Percentiles rank a stretch among this genome's conserved stretches.
Conservation (phyloP, 2,888 invertebrate genomes). For the Tenthredo scrophulariae region DNA sequence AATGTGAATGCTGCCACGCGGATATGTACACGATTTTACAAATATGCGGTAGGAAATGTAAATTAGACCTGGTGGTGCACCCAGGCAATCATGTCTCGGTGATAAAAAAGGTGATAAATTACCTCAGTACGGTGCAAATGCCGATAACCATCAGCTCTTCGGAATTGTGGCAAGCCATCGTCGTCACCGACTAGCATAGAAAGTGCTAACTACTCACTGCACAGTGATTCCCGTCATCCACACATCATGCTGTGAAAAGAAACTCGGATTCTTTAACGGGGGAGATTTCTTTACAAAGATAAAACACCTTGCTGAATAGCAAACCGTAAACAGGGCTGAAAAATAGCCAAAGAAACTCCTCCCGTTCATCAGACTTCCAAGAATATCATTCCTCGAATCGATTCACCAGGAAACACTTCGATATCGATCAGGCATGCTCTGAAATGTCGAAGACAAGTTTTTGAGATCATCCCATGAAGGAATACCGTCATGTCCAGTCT, state of each 20-base stretch:
- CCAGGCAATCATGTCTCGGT: conserved; percentile 14
- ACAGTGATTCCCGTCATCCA: neutral
- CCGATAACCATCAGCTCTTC: conserved; percentile 2
- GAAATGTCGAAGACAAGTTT: neutral
- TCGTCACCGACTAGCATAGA: neutral
- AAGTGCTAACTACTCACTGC: conserved; percentile 25
- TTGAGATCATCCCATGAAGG: neutral
- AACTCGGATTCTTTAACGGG: conserved; percentile 7
- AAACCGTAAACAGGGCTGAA: neutral
- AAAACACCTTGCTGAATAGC: neutral
- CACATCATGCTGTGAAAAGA: conserved; percentile 10
- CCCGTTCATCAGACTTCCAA: neutral
- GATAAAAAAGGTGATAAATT: conserved; percentile 45
- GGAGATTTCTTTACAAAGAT: neutral
- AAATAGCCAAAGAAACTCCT: neutral
- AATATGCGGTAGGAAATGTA: conserved; percentile 36
- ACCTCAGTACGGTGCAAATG: neutral
- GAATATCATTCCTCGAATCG: neutral
- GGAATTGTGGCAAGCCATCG: neutral
- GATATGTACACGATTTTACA: neutral
- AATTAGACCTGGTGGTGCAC: neutral
- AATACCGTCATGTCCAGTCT: neutral
- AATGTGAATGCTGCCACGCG: neutral
- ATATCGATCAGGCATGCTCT: too few species aligned
- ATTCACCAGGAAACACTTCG: too few species aligned